Percentiles rank a stretch among this genome's conserved stretches.
Conservation (phyloP, 2,888 invertebrate genomes). For the Nipponacmea schrenckii region DNA sequence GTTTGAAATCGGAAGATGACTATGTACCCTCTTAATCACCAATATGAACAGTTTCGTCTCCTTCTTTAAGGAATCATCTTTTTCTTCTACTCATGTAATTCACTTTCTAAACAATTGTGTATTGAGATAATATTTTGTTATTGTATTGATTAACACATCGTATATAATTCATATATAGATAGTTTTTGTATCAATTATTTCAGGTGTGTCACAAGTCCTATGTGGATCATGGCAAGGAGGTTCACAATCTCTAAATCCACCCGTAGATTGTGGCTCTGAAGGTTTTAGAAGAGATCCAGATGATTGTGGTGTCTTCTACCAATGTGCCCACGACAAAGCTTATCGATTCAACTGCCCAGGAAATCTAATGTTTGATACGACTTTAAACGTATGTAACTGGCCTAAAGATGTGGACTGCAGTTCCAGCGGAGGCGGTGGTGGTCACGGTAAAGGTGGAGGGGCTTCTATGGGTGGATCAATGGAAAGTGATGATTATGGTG, state of each 20-base stretch:
- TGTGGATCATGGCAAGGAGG: not conserved
- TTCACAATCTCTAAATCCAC: not conserved
- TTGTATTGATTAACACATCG: no score
- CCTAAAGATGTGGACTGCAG: conserved; percentile 17
- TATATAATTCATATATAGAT: no score
- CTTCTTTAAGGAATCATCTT: no score
- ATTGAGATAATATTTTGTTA: no score
- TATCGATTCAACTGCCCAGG: conserved; percentile 18
- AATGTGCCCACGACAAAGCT: conserved; percentile 16
- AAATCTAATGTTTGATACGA: conserved; percentile 16
- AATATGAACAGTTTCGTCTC: no score
- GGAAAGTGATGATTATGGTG: conserved; percentile 15
- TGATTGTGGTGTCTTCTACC: conserved; percentile 18
- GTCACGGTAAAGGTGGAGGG: conserved; percentile 6
- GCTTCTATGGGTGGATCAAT: conserved; percentile 16
- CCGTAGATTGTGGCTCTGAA: conserved; percentile 1
- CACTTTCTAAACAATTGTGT: no score
- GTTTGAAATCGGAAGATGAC: no score
- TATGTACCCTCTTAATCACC: no score
- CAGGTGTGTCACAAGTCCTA: not conserved
- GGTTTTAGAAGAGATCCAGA: conserved; percentile 16
- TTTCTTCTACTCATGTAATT: no score
- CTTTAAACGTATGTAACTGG: conserved; percentile 21
- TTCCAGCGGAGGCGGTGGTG: not conserved
- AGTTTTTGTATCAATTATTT: not conserved